Percentiles rank a stretch among this genome's conserved stretches.
phyloP scores from a whole-genome alignment of 2,113 vertebrate genomes.

The Nematolebias whitei region DNA sequence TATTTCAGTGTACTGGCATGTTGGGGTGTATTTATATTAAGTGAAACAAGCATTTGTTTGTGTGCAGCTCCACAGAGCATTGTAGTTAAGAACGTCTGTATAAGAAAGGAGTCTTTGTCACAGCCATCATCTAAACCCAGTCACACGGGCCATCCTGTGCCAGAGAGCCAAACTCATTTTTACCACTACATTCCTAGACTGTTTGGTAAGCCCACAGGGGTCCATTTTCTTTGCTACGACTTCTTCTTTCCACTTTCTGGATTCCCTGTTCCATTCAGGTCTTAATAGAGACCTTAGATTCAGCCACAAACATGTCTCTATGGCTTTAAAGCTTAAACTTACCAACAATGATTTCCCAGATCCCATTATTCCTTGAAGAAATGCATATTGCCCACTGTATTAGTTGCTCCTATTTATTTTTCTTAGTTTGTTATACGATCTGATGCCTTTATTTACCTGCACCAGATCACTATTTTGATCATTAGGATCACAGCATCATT shows the following conservation, averaged over 20 bases:
- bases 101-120: slow-evolving; percentile 89
- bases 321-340: background rate
- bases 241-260: slow-evolving; percentile 39
- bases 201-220: slow-evolving; percentile 77
- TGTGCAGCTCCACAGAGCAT: slow-evolving; percentile 62
- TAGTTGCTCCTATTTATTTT: too few species aligned
- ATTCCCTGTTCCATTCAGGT: slow-evolving; percentile 52
- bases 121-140: slow-evolving; percentile 74
- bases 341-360: background rate
- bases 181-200: slow-evolving; percentile 79
- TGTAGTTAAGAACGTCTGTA: slow-evolving; percentile 77
- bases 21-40: slow-evolving; percentile 43
- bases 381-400: too few species aligned
- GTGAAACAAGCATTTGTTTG: slow-evolving; percentile 69
- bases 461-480: too few species aligned
- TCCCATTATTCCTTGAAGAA: too few species aligned
- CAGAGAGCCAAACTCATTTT: slow-evolving; percentile 81
- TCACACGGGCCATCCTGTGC: slow-evolving; percentile 83
- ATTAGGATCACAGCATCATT: too few species aligned
- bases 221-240: slow-evolving; percentile 47
- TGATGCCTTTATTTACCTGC: too few species aligned
- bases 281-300: slow-evolving; percentile 39
- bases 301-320: background rate
- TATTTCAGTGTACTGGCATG: slow-evolving; percentile 19
- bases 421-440: too few species aligned